These are phyloP conservation scores for Neopelma chrysocephalum DNA, from an alignment of 2,797 vertebrate genomes.

Conservation along the genomic window DNA sequence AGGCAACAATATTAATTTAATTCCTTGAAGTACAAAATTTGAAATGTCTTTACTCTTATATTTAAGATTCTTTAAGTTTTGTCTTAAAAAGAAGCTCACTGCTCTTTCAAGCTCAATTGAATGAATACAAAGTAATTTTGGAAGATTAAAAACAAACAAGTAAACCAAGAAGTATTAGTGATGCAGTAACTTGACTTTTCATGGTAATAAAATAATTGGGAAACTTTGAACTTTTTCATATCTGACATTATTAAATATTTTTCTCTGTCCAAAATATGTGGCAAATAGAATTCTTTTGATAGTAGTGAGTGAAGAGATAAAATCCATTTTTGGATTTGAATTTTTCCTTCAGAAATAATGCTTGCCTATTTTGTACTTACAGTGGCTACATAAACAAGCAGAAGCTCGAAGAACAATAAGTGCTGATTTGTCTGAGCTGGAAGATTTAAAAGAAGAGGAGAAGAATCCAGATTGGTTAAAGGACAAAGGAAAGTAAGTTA, in stretches of 20 bases:
- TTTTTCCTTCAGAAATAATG: neutral
- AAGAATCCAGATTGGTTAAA: constrained; percentile 92
- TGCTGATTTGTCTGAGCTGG: constrained; percentile 79
- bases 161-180: neutral
- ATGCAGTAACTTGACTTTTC: neutral
- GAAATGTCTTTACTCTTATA: neutral
- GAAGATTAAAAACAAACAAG: neutral
- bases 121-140: neutral
- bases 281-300: neutral
- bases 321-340: neutral
- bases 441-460: constrained; percentile 88
- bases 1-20: neutral
- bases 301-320: neutral
- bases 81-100: neutral
- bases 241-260: neutral
- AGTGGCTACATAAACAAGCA: constrained; percentile 93
- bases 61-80: neutral
- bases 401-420: constrained; percentile 79
- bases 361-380: neutral
- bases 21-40: neutral
- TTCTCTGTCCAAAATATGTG: neutral
- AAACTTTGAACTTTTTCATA: neutral
- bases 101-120: neutral
- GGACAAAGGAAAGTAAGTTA: constrained; percentile 92
- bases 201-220: neutral